A percentile compares a stretch with the other conserved stretches of the same genome.
phyloP scores from a whole-genome alignment of 1,140 invertebrate species.

The Trypoxylus dichotomus region DNA sequence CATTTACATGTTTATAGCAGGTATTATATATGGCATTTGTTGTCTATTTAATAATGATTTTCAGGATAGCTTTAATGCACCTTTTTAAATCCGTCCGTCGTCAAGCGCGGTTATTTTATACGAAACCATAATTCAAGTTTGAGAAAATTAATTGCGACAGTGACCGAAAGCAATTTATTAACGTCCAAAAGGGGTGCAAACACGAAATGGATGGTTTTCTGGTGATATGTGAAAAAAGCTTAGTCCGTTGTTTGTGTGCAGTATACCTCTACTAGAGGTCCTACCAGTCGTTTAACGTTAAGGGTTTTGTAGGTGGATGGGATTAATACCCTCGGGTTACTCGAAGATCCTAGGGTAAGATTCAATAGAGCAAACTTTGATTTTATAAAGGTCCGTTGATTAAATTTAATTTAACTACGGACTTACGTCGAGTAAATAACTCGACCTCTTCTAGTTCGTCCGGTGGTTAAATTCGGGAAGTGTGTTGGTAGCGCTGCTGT shows the following conservation, averaged over 20 bases:
- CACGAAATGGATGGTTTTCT: conserved; percentile 8
- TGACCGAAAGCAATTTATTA: conserved; percentile 23
- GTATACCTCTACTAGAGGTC: neutral
- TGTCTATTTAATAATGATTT: no score
- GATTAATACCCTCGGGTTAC: conserved; percentile 7
- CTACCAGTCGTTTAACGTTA: neutral
- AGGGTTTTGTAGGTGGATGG: conserved; percentile 15
- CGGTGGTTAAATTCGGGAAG: neutral
- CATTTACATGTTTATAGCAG: no score
- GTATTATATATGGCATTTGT: no score
- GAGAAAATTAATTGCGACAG: conserved; percentile 19
- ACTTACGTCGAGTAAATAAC: conserved; percentile 9
- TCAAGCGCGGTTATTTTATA: neutral
- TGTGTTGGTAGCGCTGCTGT: neutral
- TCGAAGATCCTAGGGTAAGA: neutral
- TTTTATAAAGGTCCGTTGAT: conserved; percentile 23
- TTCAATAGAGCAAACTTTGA: conserved; percentile 21
- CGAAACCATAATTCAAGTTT: conserved; percentile 16
- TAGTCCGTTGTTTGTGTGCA: conserved; percentile 17
- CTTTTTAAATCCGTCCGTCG: neutral
- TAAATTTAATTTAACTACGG: conserved; percentile 17
- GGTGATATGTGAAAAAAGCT: conserved; percentile 23
- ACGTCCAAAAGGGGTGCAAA: neutral
- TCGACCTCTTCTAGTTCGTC: conserved; percentile 1
- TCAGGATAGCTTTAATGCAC: no score